These are phyloP conservation scores for Corbicula japonica DNA, from an alignment of 2,888 invertebrate species.

Conservation along the genomic window DNA sequence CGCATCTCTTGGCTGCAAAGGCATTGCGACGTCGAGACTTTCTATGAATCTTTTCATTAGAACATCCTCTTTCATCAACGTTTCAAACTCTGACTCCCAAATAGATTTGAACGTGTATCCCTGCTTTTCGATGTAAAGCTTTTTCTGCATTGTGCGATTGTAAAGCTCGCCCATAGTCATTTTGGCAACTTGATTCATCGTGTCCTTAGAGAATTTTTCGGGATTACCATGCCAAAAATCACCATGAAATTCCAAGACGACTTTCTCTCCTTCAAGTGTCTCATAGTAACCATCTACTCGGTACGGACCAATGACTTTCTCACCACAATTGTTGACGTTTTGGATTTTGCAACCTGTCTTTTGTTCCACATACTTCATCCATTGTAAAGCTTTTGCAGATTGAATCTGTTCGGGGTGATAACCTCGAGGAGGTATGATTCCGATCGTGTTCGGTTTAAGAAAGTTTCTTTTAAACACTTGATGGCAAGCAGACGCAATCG, in stretches of 20 bases:
- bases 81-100: constrained; percentile 72
- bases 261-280: constrained; percentile 7
- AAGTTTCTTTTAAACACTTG: neutral
- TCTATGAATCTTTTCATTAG: constrained; percentile 54
- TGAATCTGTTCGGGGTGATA: neutral
- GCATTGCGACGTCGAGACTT: constrained; percentile 47
- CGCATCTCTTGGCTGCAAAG: constrained; percentile 72
- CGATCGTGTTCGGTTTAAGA: neutral
- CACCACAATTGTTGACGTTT: constrained; percentile 38
- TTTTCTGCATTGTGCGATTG: constrained; percentile 38
- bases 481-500: neutral
- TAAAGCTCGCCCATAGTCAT: constrained; percentile 46
- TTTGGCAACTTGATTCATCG: constrained; percentile 42
- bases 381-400: neutral
- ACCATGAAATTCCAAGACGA: constrained; percentile 54
- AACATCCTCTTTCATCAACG: constrained; percentile 45
- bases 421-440: neutral
- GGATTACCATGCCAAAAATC: constrained; percentile 55
- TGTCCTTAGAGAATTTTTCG: constrained; percentile 32
- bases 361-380: neutral
- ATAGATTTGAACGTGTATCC: constrained; percentile 59
- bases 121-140: constrained; percentile 25
- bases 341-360: constrained; percentile 12
- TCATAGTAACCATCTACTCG: constrained; percentile 43
- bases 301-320: constrained; percentile 36